Evolutionary conservation across 1,140 invertebrate genomes (phyloP).

Genomic region (Antheraea mylitta): DNA sequence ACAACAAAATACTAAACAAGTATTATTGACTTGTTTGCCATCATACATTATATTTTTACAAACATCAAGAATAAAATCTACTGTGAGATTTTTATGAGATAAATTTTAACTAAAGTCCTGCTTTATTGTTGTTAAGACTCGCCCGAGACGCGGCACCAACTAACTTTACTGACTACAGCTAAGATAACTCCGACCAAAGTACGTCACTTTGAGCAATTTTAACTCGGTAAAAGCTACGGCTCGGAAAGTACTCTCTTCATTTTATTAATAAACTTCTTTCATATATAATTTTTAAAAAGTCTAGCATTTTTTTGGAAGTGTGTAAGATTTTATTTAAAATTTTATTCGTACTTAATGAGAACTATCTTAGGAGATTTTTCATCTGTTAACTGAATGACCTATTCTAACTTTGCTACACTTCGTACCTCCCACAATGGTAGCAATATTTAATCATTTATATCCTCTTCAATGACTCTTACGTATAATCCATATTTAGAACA

Average conservation of each 20-base stretch:
- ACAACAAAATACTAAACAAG: too few species aligned
- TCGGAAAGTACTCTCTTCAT: slow-evolving; percentile 56
- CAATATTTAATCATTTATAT: too few species aligned
- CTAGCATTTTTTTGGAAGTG: not conserved
- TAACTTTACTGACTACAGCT: slow-evolving; percentile 63
- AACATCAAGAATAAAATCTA: not conserved
- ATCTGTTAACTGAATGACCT: slow-evolving; percentile 44
- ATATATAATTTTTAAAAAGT: slow-evolving; percentile 49
- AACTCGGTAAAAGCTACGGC: slow-evolving; percentile 61
- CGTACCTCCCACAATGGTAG: too few species aligned
- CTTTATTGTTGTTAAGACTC: slow-evolving; percentile 49
- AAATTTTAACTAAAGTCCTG: slow-evolving; percentile 36
- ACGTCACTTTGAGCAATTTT: slow-evolving; percentile 64
- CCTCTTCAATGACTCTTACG: too few species aligned
- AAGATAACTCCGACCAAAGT: slow-evolving; percentile 43
- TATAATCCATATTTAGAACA: too few species aligned
- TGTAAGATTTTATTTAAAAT: not conserved
- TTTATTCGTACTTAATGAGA: not conserved
- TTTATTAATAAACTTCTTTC: slow-evolving; percentile 70
- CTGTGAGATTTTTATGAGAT: slow-evolving; percentile 25
- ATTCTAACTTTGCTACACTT: slow-evolving; percentile 9
- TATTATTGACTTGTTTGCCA: too few species aligned
- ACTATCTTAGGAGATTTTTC: slow-evolving; percentile 6
- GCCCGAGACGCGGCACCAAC: slow-evolving; percentile 37
- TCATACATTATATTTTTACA: not conserved